Conservation (phyloP, 2,888 invertebrate genomes). For the Ophion obscuratus region DNA sequence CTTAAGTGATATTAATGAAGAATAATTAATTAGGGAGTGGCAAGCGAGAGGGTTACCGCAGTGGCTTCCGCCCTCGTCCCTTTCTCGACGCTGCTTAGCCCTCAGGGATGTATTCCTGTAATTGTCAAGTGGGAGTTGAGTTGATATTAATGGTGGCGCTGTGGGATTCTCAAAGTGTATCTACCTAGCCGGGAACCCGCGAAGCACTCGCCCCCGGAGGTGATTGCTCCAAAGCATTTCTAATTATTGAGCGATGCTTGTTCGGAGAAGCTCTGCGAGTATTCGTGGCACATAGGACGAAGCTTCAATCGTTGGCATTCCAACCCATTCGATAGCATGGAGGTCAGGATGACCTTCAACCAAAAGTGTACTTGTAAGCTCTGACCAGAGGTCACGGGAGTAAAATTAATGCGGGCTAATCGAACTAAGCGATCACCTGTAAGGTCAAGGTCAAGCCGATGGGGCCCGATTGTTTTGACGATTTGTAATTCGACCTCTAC, state of each 20-base stretch:
- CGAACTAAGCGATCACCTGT: no score
- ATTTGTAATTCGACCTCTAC: no score
- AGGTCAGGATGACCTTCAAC: no score
- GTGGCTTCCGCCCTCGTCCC: slow-evolving; percentile 36
- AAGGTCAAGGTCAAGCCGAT: no score
- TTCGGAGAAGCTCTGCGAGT: background rate
- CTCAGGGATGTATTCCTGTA: slow-evolving; percentile 74
- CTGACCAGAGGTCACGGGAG: no score
- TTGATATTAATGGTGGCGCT: slow-evolving; percentile 72
- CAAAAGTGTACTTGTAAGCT: no score
- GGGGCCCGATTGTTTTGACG: no score
- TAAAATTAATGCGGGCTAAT: no score
- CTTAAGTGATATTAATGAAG: slow-evolving; percentile 77
- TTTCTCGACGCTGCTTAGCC: slow-evolving; percentile 40
- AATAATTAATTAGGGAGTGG: slow-evolving; percentile 76
- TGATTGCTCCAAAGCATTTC: slow-evolving; percentile 27
- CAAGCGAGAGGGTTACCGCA: slow-evolving; percentile 57
- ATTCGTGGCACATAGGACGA: background rate
- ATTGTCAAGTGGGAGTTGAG: slow-evolving; percentile 74
- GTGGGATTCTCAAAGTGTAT: slow-evolving; percentile 39
- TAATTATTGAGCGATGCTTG: slow-evolving; percentile 54
- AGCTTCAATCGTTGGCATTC: background rate
- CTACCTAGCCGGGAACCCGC: background rate
- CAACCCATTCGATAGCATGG: no score
- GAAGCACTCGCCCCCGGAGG: background rate